A percentile compares a stretch with the other conserved stretches of the same genome.
phyloP scores from a whole-genome alignment of 2,113 vertebrate species.

The Microcebus griseorufus region DNA sequence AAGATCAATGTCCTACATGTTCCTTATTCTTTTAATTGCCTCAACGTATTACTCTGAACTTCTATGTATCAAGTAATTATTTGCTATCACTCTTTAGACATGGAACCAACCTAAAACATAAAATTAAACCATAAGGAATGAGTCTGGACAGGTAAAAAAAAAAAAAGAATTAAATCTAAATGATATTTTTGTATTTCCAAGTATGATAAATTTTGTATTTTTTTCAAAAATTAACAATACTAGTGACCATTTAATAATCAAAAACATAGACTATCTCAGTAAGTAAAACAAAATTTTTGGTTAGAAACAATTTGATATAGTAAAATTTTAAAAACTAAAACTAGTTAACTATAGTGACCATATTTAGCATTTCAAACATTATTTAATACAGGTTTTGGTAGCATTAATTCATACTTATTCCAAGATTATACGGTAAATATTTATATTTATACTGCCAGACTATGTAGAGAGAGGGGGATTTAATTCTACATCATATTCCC shows the following conservation, averaged over 20 bases:
- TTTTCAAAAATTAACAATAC: conserved; percentile 59
- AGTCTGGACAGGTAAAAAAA: conserved; percentile 51
- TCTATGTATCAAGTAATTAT: conserved; percentile 61
- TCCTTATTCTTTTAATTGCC: conserved; percentile 47
- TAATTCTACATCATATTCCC: conserved; percentile 47
- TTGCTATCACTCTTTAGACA: conserved; percentile 70
- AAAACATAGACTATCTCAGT: neutral
- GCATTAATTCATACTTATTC: conserved; percentile 57
- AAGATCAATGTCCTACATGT: conserved; percentile 67
- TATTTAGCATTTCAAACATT: conserved; percentile 52
- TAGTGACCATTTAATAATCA: conserved; percentile 31
- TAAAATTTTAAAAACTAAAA: conserved; percentile 56
- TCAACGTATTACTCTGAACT: conserved; percentile 61
- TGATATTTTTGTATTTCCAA: conserved; percentile 71
- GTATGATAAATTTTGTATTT: conserved; percentile 62
- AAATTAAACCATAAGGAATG: conserved; percentile 57
- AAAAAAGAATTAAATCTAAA: conserved; percentile 67
- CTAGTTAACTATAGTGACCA: conserved; percentile 53
- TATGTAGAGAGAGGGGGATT: conserved; percentile 41
- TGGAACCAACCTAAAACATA: conserved; percentile 57
- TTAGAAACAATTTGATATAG: conserved; percentile 56
- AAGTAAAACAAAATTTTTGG: conserved; percentile 38
- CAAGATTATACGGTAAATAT: conserved; percentile 62
- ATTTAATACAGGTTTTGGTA: conserved; percentile 60
- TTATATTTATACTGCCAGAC: conserved; percentile 62